Conservation (phyloP, 2,888 invertebrate genomes). For the Drosophila dives region DNA sequence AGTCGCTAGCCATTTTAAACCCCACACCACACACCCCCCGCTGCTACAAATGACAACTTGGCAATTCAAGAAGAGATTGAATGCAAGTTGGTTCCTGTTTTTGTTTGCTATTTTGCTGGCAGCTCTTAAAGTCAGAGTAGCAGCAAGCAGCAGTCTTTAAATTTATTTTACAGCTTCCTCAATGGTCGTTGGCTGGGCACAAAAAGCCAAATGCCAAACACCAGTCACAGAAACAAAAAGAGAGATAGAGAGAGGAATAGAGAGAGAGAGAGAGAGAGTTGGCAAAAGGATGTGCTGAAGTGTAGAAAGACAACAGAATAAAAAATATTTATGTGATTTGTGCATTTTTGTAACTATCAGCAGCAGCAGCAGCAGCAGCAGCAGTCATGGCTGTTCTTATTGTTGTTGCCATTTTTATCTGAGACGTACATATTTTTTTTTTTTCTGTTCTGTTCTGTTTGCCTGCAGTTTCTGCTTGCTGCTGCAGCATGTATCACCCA, state of each 20-base stretch:
- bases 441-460: slow-evolving; percentile 8
- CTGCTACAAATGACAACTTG: slow-evolving; percentile 38
- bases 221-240: slow-evolving; percentile 22
- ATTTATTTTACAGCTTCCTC: slow-evolving; percentile 76
- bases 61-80: slow-evolving; percentile 47
- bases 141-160: slow-evolving; percentile 45
- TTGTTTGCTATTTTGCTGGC: slow-evolving; percentile 22
- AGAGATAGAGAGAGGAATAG: background rate
- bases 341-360: slow-evolving; percentile 64
- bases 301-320: slow-evolving; percentile 63
- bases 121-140: slow-evolving; percentile 31
- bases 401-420: slow-evolving; percentile 38
- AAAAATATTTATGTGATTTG: slow-evolving; percentile 73
- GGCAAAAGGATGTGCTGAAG: slow-evolving; percentile 32
- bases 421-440: slow-evolving; percentile 20
- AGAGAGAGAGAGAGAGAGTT: background rate
- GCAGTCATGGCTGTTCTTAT: slow-evolving; percentile 29
- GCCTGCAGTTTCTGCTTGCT: slow-evolving; percentile 37
- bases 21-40: background rate
- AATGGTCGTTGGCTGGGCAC: slow-evolving; percentile 38
- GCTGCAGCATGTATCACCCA: slow-evolving; percentile 24
- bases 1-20: background rate
- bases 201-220: slow-evolving; percentile 54
- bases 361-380: slow-evolving; percentile 36
- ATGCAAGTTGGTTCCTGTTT: slow-evolving; percentile 39